Evolutionary conservation across 2,797 vertebrate species (phyloP), one percentile per base, ranked within the genome.

Genomic region (Coendou prehensilis): DNA sequence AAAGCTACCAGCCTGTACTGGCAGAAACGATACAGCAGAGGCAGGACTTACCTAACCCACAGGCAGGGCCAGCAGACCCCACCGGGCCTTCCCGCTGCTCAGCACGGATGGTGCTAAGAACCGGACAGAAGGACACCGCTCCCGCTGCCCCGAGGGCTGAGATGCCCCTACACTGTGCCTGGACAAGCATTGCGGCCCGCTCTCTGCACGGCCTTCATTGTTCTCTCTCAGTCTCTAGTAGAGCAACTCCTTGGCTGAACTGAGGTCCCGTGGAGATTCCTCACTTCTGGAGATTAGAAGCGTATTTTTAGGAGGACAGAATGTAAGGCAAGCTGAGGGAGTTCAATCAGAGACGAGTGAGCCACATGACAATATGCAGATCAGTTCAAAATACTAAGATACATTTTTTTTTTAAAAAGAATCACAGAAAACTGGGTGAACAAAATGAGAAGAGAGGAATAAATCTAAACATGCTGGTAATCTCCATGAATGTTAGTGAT

Each of bases 401-500:
- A 45, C 28, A 13, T 13, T 84, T 9, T 71, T 83, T 50, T 20
- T 17, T 22, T 57, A 6, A 6, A 87, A 88, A 79, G 75, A 87
- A 73, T 64, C 9, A 54, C 69, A 41, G 73, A 63, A 84, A 89
- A 88, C 1, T 85, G 26, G 63, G 52, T 64, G 52, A 47, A 54
- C 13, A 96, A 84, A 84, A 84, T 59, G 13, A 87, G 37, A 57
- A 92, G 18, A n/a, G 17, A 71, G 28, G 13, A 73, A 82, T 47
- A 78, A 52, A 81, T 86, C 26, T 86, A 67, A 89, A 75, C 33
- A 81, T 67, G 78, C 9, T 59, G 26, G 17, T 30, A 85, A 81
- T 56, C 14, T 9, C 20, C 73, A 37, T 11, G 56, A 61, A 56
- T 50, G 45, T 78, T 30, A 33, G 15, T 20, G 26, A 22, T n/a